Evolutionary conservation across 2,797 vertebrate species (phyloP).

Genomic region (Fundulus diaphanus): DNA sequence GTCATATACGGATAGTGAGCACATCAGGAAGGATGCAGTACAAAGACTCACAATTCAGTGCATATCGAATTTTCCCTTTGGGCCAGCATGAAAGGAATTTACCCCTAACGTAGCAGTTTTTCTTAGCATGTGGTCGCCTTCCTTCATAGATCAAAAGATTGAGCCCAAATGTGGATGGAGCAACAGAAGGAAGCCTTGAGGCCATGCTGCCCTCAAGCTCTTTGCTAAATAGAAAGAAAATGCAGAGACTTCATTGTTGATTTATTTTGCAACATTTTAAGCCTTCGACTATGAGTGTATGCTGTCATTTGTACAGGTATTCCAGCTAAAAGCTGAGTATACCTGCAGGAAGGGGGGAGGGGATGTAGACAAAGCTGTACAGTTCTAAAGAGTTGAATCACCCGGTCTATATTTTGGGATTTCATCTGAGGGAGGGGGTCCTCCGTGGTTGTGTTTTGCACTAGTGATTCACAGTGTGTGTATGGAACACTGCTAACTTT

Average conservation of each 20-base stretch:
- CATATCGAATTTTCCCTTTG: constrained; percentile 64
- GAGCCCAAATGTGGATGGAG: constrained; percentile 58
- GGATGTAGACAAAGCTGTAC: constrained; percentile 54
- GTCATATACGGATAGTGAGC: constrained; percentile 57
- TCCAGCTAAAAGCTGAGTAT: constrained; percentile 46
- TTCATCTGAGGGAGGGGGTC: constrained; percentile 77
- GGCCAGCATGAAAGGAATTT: constrained; percentile 61
- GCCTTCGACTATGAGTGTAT: constrained; percentile 44
- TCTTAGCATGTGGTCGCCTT: constrained; percentile 66
- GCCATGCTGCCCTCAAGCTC: constrained; percentile 71
- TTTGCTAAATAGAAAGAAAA: constrained; percentile 56
- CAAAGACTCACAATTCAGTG: constrained; percentile 58
- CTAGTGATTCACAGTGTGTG: constrained; percentile 78
- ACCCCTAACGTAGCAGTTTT: constrained; percentile 56
- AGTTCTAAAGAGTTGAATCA: constrained; percentile 75
- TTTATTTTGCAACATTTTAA: constrained; percentile 30
- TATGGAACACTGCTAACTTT: constrained; percentile 80
- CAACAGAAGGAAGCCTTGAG: constrained; percentile 64
- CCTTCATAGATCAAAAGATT: constrained; percentile 69
- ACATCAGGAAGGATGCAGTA: constrained; percentile 52
- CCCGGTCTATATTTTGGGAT: constrained; percentile 78
- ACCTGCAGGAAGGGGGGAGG: constrained; percentile 20
- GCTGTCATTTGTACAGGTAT: constrained; percentile 60
- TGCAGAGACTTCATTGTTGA: constrained; percentile 56
- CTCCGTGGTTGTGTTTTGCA: constrained; percentile 71